Evolutionary conservation across 2,113 vertebrate genomes (phyloP).

Genomic region (Sinocyclocheilus maitianheensis): DNA sequence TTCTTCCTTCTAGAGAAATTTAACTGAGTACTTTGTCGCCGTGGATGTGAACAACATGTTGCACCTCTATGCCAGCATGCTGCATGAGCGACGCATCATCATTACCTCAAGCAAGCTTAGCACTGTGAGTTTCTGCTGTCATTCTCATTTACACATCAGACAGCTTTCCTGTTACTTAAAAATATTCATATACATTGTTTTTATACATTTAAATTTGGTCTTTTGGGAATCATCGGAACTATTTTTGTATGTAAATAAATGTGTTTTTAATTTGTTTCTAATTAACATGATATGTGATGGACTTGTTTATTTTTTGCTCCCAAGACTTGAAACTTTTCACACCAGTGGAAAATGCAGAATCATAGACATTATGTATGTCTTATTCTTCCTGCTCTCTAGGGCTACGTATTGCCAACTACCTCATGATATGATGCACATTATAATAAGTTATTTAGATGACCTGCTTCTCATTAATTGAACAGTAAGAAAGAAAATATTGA

Average conservation of each 20-base stretch:
- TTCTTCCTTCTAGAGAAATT: constrained; percentile 86
- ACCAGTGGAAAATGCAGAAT: background rate
- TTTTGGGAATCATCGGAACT: background rate
- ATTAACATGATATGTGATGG: background rate
- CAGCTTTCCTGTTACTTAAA: constrained; percentile 42
- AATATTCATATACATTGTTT: constrained; percentile 38
- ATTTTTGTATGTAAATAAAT: background rate
- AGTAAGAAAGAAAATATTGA: background rate
- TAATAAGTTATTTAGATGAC: background rate
- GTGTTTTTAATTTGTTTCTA: background rate
- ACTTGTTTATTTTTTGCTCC: background rate
- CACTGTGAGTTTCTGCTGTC: constrained; percentile 87
- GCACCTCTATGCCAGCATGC: constrained; percentile 94
- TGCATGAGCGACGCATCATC: constrained; percentile 92
- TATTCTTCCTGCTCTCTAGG: background rate
- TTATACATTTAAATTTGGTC: background rate
- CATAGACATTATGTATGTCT: background rate
- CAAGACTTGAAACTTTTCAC: background rate
- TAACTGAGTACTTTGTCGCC: constrained; percentile 98
- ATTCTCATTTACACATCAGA: constrained; percentile 14
- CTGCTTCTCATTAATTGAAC: background rate
- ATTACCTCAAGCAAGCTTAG: constrained; percentile 97
- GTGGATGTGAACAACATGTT: constrained; percentile 98
- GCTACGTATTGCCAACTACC: background rate
- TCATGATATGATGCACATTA: background rate